Percentiles rank a stretch among this genome's conserved stretches.
Conservation (phyloP, 2,113 vertebrate genomes). For the Cinclus cinclus region DNA sequence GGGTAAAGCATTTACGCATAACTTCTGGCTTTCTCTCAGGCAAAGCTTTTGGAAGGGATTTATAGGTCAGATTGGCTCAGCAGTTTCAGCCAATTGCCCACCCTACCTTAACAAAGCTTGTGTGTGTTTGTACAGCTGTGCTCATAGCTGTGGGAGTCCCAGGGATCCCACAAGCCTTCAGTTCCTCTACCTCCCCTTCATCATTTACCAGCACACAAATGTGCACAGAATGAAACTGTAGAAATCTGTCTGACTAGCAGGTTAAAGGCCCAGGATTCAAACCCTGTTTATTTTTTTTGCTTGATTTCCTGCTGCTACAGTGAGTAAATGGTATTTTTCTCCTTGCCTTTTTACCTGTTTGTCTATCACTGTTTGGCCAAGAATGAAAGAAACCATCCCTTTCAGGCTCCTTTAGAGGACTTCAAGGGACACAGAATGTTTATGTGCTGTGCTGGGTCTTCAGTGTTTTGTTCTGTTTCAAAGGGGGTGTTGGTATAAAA, state of each 20-base stretch:
- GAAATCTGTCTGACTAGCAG: constrained; percentile 78
- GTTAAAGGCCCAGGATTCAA: constrained; percentile 77
- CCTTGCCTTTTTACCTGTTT: constrained; percentile 73
- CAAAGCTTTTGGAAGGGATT: constrained; percentile 79
- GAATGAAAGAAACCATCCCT: constrained; percentile 63
- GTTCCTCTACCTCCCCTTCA: constrained; percentile 79
- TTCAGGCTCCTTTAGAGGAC: constrained; percentile 43
- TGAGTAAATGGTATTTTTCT: constrained; percentile 81
- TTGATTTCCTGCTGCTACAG: constrained; percentile 82
- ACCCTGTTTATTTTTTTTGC: constrained; percentile 85
- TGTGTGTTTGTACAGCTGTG: constrained; percentile 95
- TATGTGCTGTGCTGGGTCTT: constrained; percentile 1
- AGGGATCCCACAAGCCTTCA: constrained; percentile 79
- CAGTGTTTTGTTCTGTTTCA: constrained; percentile 19
- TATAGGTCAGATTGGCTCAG: constrained; percentile 84
- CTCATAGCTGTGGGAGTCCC: constrained; percentile 84
- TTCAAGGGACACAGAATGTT: constrained; percentile 38
- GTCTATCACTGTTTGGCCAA: constrained; percentile 68
- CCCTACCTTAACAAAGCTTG: constrained; percentile 87
- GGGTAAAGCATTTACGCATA: constrained; percentile 73
- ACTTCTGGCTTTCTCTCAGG: constrained; percentile 78
- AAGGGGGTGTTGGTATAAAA: background rate
- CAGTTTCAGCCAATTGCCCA: constrained; percentile 89
- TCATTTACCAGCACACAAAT: constrained; percentile 79
- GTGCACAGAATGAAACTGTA: constrained; percentile 78